Base-by-base conservation (phyloP, 1,140 invertebrate species). In the Bombyx mori region DNA sequence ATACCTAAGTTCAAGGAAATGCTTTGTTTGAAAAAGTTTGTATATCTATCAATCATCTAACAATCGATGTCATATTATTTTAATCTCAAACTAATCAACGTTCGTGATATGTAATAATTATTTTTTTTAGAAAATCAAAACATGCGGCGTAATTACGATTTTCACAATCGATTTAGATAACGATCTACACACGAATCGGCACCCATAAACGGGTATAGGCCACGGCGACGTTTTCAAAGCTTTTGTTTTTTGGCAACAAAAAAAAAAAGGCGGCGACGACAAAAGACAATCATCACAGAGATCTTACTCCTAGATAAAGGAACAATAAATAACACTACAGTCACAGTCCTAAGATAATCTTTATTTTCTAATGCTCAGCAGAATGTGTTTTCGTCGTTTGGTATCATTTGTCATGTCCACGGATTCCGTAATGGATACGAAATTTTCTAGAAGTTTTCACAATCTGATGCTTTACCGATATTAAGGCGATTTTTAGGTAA, bases 291-390 rank as follows among this genome's bases (percentile, higher is more conserved):
- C 67, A 63, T 64, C 65, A 62, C 63, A 57, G 57, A 74, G 72
- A 74, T 74, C 55, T 35, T 55, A 44, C 61, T 72, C 71, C 57
- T 55, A 77, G 77, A 82, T 80, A 84, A 79, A 73, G 64, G 44
- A 66, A 68, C 63, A 65, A 78, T 86, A 84, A 86, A 86, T 82
- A 84, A 82, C 78, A 81, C 73, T 53, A 73, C 73, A 66, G 73
- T 65, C 73, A 18, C 12, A 35, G 26, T 35, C 26, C 72, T 68
- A 52, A 12, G 44, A 9, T 26, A 35, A 42, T 42, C 51, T 8
- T 42, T 8, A 8, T 22, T n/a, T 35, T 52, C 49, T 52, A 8
- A 35, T 42, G 42, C 26, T 56, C 48, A 56, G 49, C 18, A 56
- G 22, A 12, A 22, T 46, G 54, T n/a, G 47, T 56, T 56, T 44